phyloP scores from a whole-genome alignment of 2,113 vertebrate species.

The rabbit (Oryctolagus cuniculus) region mOryCun1.1 NC_091444.1:28627501-28628000 shows the following conservation, averaged over 20 bases:
- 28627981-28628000: fast-evolving
- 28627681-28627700: constrained; percentile 92
- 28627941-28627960: too few relatives aligned
- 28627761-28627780: not conserved
- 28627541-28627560: not conserved
- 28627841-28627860: not conserved
- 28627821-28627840: not conserved
- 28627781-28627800: fast-evolving
- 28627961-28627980: not conserved
- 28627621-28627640: constrained; percentile 87
- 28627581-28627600: constrained; percentile 95
- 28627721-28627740: too few relatives aligned
- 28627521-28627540: not conserved
- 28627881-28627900: not conserved
- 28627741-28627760: not conserved
- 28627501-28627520: too few relatives aligned
- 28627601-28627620: constrained; percentile 90
- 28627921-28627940: not conserved
- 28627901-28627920: not conserved
- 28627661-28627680: constrained; percentile 94
- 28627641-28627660: constrained; percentile 94
- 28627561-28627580: constrained; percentile 79
- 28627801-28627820: fast-evolving
- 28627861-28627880: not conserved
- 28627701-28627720: constrained; percentile 93